Evolutionary conservation across 2,113 vertebrate genomes (phyloP), one percentile per base, ranked within the genome.

Genomic region (Electrona antarctica): DNA sequence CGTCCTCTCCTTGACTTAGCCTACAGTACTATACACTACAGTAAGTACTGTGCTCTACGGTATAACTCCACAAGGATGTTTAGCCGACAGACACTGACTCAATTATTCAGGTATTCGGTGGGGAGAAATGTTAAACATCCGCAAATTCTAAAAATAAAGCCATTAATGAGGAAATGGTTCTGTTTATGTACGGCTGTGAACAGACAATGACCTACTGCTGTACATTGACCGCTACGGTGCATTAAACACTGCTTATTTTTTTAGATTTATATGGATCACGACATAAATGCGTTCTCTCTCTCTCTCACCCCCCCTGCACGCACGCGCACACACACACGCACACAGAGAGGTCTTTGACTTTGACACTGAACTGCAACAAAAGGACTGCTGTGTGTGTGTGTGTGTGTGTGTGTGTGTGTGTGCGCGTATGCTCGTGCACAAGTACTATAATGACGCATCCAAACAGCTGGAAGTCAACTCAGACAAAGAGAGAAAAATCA

Each of bases 381-480:
- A 69, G 67, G 15, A 55, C 14, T 15, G 41, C 67, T 69, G 8
- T 58, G 41, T 58, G 66, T 21, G 49, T 33, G 49, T 65, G 63
- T 51, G 63, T 33, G 48, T 29, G 49, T 88, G 64, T 54, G 57
- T 5, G 48, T 14, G 41, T 6, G 47, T 45, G 14, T 12, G 33
- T n/a, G 52, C 29, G 87, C 84, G 81, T 83, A 73, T 70, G 71
- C 63, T 58, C 8, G n/a, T 66, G 80, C 76, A 76, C 71, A 75
- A 64, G 81, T 79, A 74, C 73, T 33, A 28, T 52, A 73, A 66
- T 85, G 85, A 83, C 80, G 82, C 76, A 84, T 85, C 76, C 78
- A 81, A 84, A 86, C 87, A 87, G 81, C 85, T 87, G 80, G 76
- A 83, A 3, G 14, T 73, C 76, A 71, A 77, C 69, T 74, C 45